Evolutionary conservation across 2,113 vertebrate species (phyloP).

Genomic region (Xenopus borealis): DNA sequence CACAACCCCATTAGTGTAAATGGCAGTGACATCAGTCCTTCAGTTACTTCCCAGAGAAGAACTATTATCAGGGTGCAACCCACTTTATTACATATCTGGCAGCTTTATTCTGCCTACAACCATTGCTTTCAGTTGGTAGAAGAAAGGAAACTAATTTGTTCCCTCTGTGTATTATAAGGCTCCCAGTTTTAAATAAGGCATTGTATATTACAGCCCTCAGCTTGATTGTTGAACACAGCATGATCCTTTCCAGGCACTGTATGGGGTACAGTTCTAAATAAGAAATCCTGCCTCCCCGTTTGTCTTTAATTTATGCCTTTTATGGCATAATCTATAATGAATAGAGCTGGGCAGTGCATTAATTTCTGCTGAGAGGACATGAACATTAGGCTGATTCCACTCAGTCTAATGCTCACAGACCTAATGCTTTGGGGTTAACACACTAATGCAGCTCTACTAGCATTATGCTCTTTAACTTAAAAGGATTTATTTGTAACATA

Average conservation of each 20-base stretch:
- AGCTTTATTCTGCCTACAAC: no score
- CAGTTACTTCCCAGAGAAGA: no score
- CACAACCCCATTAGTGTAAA: no score
- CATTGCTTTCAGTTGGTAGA: no score
- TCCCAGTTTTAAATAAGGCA: no score
- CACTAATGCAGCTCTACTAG: no score
- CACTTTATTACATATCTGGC: no score
- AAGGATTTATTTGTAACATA: background rate
- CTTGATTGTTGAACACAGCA: background rate
- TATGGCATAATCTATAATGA: conserved; percentile 19
- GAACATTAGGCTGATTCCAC: background rate
- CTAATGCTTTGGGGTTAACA: conserved; percentile 2
- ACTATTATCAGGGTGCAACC: no score
- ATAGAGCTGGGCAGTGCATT: conserved; percentile 16
- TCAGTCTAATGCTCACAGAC: background rate
- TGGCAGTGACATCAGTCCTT: no score
- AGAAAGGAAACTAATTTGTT: no score
- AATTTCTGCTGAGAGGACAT: conserved; percentile 23
- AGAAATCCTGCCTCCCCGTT: background rate
- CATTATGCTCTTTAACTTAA: background rate
- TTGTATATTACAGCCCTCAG: no score
- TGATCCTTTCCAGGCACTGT: background rate
- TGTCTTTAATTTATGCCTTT: conserved; percentile 9
- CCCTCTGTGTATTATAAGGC: no score
- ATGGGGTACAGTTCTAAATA: background rate